Conservation (phyloP, 1,140 invertebrate genomes). For the Zophobas morio region DNA sequence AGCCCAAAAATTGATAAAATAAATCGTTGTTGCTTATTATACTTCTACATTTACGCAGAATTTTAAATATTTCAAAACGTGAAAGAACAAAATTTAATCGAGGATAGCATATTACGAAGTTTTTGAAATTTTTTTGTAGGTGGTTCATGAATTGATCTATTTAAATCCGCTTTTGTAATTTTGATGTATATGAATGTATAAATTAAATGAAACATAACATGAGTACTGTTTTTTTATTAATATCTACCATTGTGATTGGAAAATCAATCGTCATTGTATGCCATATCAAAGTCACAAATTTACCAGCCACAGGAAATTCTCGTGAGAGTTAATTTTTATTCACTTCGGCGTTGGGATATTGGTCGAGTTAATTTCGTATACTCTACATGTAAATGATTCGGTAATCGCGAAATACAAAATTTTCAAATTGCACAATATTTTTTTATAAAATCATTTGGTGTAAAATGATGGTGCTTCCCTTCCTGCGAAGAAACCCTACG, state of each 20-base stretch:
- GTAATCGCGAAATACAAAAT: too few relatives aligned
- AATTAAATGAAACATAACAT: constrained; percentile 21
- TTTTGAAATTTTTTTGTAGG: constrained; percentile 25
- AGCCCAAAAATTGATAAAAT: constrained; percentile 30
- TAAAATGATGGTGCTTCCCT: too few relatives aligned
- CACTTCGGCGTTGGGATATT: too few relatives aligned
- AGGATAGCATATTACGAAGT: constrained; percentile 11
- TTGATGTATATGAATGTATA: constrained; percentile 44
- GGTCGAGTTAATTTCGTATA: too few relatives aligned
- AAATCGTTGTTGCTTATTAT: constrained; percentile 44
- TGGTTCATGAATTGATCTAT: constrained; percentile 15
- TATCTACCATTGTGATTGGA: background rate
- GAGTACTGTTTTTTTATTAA: background rate
- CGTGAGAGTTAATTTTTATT: too few relatives aligned
- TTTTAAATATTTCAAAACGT: constrained; percentile 27
- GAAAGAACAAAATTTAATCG: constrained; percentile 12
- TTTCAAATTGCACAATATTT: too few relatives aligned
- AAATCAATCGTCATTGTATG: too few relatives aligned
- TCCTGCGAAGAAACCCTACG: too few relatives aligned
- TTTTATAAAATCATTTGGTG: too few relatives aligned
- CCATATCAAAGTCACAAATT: too few relatives aligned
- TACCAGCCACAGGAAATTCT: too few relatives aligned
- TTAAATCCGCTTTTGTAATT: background rate
- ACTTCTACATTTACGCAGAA: constrained; percentile 13
- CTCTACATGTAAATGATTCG: too few relatives aligned